Evolutionary conservation across 2,113 vertebrate genomes (phyloP).

Genomic region (Gavia stellata): DNA sequence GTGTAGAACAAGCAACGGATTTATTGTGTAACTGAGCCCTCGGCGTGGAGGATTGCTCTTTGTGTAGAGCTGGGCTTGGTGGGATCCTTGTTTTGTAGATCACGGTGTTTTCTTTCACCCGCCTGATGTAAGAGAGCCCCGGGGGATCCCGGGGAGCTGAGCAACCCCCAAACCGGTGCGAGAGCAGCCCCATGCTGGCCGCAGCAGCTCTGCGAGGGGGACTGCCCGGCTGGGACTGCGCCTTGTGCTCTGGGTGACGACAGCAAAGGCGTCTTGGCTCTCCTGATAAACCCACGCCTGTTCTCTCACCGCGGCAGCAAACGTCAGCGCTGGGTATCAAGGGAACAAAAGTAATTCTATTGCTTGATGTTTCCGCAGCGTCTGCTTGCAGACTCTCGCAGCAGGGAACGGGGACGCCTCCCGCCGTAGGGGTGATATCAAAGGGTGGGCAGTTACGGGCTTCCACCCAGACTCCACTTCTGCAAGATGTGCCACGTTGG

Average conservation of each 20-base stretch:
- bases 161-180: background rate
- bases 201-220: background rate
- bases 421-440: accelerated
- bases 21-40: background rate
- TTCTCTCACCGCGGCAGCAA: background rate
- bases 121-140: background rate
- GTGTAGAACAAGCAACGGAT: accelerated
- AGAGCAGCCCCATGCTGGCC: background rate
- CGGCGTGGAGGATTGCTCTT: accelerated
- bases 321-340: background rate
- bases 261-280: background rate
- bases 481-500: accelerated
- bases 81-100: background rate
- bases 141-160: background rate
- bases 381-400: background rate
- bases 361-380: background rate
- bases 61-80: background rate
- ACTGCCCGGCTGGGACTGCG: accelerated
- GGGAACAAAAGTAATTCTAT: background rate
- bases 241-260: background rate
- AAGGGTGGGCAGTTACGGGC: accelerated
- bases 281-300: accelerated
- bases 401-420: accelerated
- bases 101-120: background rate
- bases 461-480: too few species aligned